phyloP scores from a whole-genome alignment of 2,888 invertebrate species.

The Yponomeuta malinellus region DNA sequence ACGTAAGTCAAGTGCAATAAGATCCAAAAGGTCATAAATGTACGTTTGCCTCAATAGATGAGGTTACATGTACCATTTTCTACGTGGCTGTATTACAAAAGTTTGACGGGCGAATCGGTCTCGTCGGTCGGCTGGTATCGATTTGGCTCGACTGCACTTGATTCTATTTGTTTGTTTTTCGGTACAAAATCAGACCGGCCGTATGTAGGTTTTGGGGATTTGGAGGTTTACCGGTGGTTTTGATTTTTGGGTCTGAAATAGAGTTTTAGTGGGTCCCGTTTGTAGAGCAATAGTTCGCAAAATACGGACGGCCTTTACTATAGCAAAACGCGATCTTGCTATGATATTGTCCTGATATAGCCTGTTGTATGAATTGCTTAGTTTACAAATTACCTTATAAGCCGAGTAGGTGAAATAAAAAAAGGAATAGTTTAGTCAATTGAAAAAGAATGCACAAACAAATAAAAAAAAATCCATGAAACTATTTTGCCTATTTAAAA shows the following conservation, averaged over 20 bases:
- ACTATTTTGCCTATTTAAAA: too few species aligned
- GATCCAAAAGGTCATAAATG: background rate
- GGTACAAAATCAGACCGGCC: slow-evolving; percentile 39
- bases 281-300: background rate
- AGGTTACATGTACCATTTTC: slow-evolving; percentile 16
- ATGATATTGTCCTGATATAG: too few species aligned
- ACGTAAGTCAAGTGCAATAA: background rate
- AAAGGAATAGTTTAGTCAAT: too few species aligned
- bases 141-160: slow-evolving; percentile 54
- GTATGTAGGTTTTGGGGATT: slow-evolving; percentile 71
- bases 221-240: slow-evolving; percentile 42
- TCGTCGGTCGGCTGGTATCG: slow-evolving; percentile 47
- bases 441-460: too few species aligned
- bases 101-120: slow-evolving; percentile 56
- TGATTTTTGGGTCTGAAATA: background rate
- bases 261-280: background rate
- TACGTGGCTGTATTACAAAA: slow-evolving; percentile 48
- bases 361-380: too few species aligned
- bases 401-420: too few species aligned
- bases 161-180: slow-evolving; percentile 56
- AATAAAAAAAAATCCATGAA: too few species aligned
- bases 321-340: too few species aligned
- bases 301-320: background rate
- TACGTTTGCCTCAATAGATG: background rate
- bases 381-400: too few species aligned